Evolutionary conservation across 2,888 invertebrate species (phyloP), one percentile per base, ranked within the genome.

Genomic region (Coecobrya sp.): DNA sequence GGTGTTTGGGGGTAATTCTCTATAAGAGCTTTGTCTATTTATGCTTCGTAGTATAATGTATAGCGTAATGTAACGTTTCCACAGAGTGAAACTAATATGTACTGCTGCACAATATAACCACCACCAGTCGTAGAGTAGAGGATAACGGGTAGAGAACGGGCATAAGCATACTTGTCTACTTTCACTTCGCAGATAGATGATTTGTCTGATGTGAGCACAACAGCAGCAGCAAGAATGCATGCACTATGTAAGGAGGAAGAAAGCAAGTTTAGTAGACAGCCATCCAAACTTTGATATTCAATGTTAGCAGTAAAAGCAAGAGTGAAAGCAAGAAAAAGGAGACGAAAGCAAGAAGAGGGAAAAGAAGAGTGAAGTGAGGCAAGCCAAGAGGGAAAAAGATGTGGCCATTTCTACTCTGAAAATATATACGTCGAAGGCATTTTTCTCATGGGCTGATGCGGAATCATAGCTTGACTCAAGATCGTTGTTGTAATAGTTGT

Each of bases 301-400:
- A 79, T 79, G 79, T 49, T 79, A n/a, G 52, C 27, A 27, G 49
- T 27, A 52, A 79, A 79, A 49, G 73, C 73, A 22, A 62, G 87
- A 87, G 82, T 86, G 73, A 92, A 81, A 76, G 84, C 59, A 68
- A 81, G 73, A 82, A 68, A 62, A 36, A 49, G 22, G 84, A 65
- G 65, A 27, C 49, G 70, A 90, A 76, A 42, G 82, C 45, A 52
- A 85, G 90, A 73, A 52, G 52, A 73, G 76, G 62, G 49, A 45
- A 82, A 76, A 55, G 49, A 68, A 73, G 62, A 84, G 86, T 82
- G 81, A 87, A 89, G 86, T 85, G 86, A 79, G 79, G 68, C 65
- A 88, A 84, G 86, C 79, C 84, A 85, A 92, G 86, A 92, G 89
- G 86, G 89, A 92, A 89, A 89, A 81, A 89, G 89, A 86, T 81